phyloP scores from a whole-genome alignment of 2,888 invertebrate species.

The Melanotus villosus region DNA sequence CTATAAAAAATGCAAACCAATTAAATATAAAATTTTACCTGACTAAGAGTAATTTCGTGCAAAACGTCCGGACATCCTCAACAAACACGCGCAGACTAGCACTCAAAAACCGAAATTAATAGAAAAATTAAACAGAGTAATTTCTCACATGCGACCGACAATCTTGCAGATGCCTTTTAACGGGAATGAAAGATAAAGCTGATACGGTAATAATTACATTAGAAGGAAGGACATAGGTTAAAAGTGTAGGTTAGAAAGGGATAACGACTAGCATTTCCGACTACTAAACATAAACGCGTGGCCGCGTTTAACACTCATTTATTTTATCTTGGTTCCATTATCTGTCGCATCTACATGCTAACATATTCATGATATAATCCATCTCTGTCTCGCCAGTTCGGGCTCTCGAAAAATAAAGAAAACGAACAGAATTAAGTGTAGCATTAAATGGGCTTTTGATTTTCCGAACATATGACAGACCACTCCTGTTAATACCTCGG shows the following conservation, averaged over 20 bases:
- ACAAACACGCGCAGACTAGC: neutral
- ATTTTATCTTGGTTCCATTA: slow-evolving; percentile 58
- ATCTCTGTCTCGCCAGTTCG: slow-evolving; percentile 25
- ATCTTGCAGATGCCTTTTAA: slow-evolving; percentile 30
- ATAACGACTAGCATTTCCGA: slow-evolving; percentile 40
- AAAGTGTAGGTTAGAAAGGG: slow-evolving; percentile 6
- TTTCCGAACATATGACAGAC: slow-evolving; percentile 39
- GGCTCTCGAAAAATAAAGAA: slow-evolving; percentile 27
- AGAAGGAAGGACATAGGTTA: slow-evolving; percentile 2
- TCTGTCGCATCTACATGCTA: slow-evolving; percentile 48
- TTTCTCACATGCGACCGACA: slow-evolving; percentile 11
- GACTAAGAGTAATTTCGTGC: too few species aligned
- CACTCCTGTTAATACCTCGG: slow-evolving; percentile 40
- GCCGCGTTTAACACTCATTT: slow-evolving; percentile 63
- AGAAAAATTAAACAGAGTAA: slow-evolving; percentile 17
- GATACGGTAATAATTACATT: slow-evolving; percentile 29
- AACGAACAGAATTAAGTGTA: slow-evolving; percentile 37
- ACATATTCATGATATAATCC: slow-evolving; percentile 44
- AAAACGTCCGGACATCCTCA: too few species aligned
- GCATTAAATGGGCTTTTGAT: slow-evolving; percentile 45
- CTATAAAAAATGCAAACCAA: too few species aligned
- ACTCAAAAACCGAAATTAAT: slow-evolving; percentile 2
- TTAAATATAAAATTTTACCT: too few species aligned
- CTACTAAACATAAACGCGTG: slow-evolving; percentile 56
- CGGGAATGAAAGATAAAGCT: neutral